Conservation (phyloP, 2,888 invertebrate genomes). For the Caenorhabditis parvicauda region DNA sequence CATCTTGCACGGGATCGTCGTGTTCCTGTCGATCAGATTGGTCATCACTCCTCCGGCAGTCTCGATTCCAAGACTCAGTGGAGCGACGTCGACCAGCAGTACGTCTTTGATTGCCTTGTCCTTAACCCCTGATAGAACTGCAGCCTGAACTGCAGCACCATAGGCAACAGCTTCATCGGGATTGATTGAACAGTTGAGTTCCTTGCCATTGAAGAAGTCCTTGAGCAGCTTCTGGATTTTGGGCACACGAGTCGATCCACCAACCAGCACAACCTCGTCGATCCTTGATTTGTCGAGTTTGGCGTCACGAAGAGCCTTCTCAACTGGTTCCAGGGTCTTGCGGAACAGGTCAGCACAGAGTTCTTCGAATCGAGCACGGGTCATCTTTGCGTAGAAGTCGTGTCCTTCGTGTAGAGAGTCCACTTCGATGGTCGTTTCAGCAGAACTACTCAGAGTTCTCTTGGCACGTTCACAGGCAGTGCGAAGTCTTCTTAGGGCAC, state of each 20-base stretch:
- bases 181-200: conserved; percentile 87
- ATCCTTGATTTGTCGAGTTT: conserved; percentile 81
- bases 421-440: conserved; percentile 76
- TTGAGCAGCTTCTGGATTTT: conserved; percentile 93
- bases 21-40: conserved; percentile 74
- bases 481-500: conserved; percentile 82
- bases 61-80: conserved; percentile 83
- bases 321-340: conserved; percentile 91
- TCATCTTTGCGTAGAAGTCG: conserved; percentile 92
- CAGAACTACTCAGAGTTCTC: conserved; percentile 69
- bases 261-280: conserved; percentile 70
- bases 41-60: conserved; percentile 95
- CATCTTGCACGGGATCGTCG: conserved; percentile 63
- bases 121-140: conserved; percentile 31
- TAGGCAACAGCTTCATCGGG: conserved; percentile 96
- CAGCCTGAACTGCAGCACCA: conserved; percentile 70
- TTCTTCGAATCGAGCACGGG: conserved; percentile 95
- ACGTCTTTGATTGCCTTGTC: conserved; percentile 32
- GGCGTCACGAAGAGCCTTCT: conserved; percentile 90
- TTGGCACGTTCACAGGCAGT: conserved; percentile 79
- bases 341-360: conserved; percentile 92
- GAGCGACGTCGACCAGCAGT: conserved; percentile 84
- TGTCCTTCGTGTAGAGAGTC: conserved; percentile 91
- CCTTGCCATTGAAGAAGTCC: conserved; percentile 80
- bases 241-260: conserved; percentile 94